Evolutionary conservation across 2,888 invertebrate genomes (phyloP).

Genomic region (Lacanobia wlatinum): DNA sequence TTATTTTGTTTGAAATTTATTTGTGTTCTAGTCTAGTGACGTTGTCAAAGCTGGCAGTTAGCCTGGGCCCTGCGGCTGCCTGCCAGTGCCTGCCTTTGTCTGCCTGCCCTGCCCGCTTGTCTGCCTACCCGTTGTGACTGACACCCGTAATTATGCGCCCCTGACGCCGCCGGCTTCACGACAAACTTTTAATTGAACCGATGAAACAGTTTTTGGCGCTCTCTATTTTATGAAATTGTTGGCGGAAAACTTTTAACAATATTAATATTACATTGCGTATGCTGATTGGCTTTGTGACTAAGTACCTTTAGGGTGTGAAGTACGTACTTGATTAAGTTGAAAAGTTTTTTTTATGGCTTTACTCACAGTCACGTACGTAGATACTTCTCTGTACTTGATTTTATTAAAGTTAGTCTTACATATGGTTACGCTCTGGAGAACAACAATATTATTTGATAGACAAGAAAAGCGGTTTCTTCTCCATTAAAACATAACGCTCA

Average conservation of each 20-base stretch:
- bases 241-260: slow-evolving; percentile 53
- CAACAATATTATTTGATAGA: background rate
- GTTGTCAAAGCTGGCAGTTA: slow-evolving; percentile 31
- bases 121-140: slow-evolving; percentile 64
- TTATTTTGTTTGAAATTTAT: slow-evolving; percentile 43
- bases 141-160: slow-evolving; percentile 74
- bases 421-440: background rate
- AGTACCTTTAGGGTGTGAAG: background rate
- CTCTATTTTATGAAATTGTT: slow-evolving; percentile 67
- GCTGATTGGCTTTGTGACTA: slow-evolving; percentile 37
- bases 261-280: slow-evolving; percentile 51
- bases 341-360: background rate
- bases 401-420: background rate
- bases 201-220: slow-evolving; percentile 73
- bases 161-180: slow-evolving; percentile 56
- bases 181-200: slow-evolving; percentile 81
- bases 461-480: background rate
- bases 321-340: background rate
- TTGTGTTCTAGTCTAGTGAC: slow-evolving; percentile 42
- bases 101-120: slow-evolving; percentile 8
- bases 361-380: no score
- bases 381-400: background rate
- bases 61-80: slow-evolving; percentile 25
- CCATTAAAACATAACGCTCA: background rate
- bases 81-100: slow-evolving; percentile 26